phyloP scores from a whole-genome alignment of 2,113 vertebrate species.

The Bagarius yarrelli region DNA sequence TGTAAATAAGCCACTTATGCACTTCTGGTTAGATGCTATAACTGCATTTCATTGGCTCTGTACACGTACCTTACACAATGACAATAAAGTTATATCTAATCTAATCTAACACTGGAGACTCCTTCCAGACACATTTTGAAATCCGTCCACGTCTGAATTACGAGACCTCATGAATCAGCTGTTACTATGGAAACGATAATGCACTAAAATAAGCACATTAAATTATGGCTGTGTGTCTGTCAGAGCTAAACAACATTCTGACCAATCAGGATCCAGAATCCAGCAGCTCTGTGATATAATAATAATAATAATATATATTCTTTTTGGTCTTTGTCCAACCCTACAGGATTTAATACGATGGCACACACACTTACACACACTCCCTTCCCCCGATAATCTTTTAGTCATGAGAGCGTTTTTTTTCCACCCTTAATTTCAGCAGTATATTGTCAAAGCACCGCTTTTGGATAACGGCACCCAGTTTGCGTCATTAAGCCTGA shows the following conservation, averaged over 20 bases:
- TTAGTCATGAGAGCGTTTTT: not conserved
- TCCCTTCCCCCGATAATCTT: not conserved
- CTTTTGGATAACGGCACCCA: not conserved
- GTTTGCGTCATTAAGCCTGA: not conserved
- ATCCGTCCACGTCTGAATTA: not conserved
- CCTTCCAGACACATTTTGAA: not conserved
- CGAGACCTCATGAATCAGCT: not conserved
- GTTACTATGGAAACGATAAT: not conserved
- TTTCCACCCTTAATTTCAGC: not conserved
- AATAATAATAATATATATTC: not conserved
- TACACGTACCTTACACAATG: no score
- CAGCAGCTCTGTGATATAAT: not conserved
- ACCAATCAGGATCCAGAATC: not conserved
- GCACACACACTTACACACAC: not conserved
- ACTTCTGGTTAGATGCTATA: no score
- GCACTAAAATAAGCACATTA: not conserved
- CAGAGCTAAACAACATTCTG: not conserved
- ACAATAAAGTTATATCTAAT: no score
- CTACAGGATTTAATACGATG: not conserved
- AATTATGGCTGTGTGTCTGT: not conserved
- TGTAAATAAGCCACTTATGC: no score
- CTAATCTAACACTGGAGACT: no score
- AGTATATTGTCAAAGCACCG: not conserved
- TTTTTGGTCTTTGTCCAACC: not conserved
- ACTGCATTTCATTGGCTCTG: no score